Base-by-base conservation (phyloP, 2,113 vertebrate genomes). In the Xiphophorus hellerii region DNA sequence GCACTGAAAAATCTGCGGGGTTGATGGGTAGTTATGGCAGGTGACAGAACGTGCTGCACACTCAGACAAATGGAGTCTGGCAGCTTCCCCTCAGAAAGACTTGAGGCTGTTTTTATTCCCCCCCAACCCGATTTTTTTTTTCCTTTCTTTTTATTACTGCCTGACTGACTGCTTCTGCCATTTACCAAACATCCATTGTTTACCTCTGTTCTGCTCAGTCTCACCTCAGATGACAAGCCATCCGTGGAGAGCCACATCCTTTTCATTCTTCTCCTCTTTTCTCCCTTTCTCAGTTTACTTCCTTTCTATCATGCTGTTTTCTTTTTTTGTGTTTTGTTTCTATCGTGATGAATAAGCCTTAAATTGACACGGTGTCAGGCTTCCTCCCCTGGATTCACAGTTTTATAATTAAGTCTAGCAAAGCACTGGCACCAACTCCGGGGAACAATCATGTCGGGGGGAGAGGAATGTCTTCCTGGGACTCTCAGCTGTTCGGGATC, bases 1-100 rank as follows among this genome's bases (percentile, higher is more conserved):
- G 80, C 80, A 78, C 84, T 62, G 76, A 66, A 73, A 77, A 31
- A 81, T 79, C 84, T 39, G 17, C 15, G 17, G 81, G 84, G 84
- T 22, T 83, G 92, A 86, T 92, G 83, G 87, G 88, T 93, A 92
- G 85, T 90, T 77, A 20, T 82, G 89, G 73, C 90, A 90, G 68
- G 80, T 92, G 94, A 93, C 82, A 76, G 74, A 86, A 76, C 91
- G 87, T 69, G 81, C 81, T 88, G 90, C 92, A 60, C 81, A 74
- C 80, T 78, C 87, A 94, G 91, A 93, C 83, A 94, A 95, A 95
- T 88, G 87, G 89, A 92, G 73, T 90, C 90, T 95, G 95, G 92
- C 94, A 94, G 90, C 73, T 91, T 69, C 31, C 84, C 90, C 71
- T 87, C 90, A 89, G 89, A 90, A 91, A 92, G 89, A 90, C 85